phyloP scores from a whole-genome alignment of 2,888 invertebrate genomes.

The Hybos culiciformis region DNA sequence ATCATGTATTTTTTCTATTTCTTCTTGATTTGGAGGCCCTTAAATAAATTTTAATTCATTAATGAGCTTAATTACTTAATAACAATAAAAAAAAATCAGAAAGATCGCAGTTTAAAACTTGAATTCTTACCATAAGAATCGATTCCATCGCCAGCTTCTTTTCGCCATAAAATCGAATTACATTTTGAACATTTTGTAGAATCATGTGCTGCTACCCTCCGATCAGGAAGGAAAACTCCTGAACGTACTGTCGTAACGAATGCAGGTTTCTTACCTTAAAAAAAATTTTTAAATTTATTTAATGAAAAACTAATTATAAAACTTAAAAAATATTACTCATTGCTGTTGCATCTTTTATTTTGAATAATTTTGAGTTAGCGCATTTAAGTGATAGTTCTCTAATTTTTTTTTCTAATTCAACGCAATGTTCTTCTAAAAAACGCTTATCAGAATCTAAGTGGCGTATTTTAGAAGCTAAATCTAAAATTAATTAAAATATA shows the following conservation, averaged over 20 bases:
- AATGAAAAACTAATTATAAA: neutral
- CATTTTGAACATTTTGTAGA: constrained; percentile 29
- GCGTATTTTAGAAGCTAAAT: constrained; percentile 38
- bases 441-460: constrained; percentile 41
- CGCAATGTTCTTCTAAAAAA: constrained; percentile 36
- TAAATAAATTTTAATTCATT: no score
- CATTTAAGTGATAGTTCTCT: constrained; percentile 37
- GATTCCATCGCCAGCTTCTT: constrained; percentile 23
- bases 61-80: no score
- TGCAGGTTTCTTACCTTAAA: constrained; percentile 26
- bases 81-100: no score
- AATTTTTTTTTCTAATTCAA: constrained; percentile 37
- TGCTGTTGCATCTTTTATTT: constrained; percentile 18
- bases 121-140: constrained; percentile 16
- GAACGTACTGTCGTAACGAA: constrained; percentile 32
- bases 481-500: constrained; percentile 23
- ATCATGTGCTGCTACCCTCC: constrained; percentile 9
- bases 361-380: constrained; percentile 30
- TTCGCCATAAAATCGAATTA: constrained; percentile 22
- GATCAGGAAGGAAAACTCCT: constrained; percentile 23
- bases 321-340: constrained; percentile 7
- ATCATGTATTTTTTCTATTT: constrained; percentile 33
- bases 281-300: neutral
- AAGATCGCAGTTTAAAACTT: no score
- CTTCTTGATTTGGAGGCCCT: constrained; percentile 14